Evolutionary conservation across 2,113 vertebrate species (phyloP), one percentile per base, ranked within the genome.

Genomic region (Pogonocichla stellata): DNA sequence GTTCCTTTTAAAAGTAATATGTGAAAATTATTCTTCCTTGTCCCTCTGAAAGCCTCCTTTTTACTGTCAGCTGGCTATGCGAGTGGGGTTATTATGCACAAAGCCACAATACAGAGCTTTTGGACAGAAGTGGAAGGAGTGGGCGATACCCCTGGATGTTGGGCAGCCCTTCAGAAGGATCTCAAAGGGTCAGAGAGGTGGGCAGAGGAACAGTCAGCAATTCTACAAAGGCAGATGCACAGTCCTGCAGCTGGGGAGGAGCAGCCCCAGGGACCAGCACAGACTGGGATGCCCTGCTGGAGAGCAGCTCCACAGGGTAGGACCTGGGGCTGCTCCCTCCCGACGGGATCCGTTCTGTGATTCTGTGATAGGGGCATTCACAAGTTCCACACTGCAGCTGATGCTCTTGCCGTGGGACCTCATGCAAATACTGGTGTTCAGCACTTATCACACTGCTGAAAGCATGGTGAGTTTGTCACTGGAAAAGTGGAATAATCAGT

Each of bases 401-500:
- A 42, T 45, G 25, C 34, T 40, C 47, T 1, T 0, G 24, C 9
- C 17, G 50, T 15, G 42, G 60, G 64, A 54, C 54, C 24, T 66
- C 43, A 2, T 3, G 5, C 9, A 10, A 2, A 1, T 1, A 3
- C 42, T 54, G 15, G 33, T 33, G 24, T n/a, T 36, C 69, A 57
- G 23, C 71, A 56, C 51, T 50, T 19, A 8, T 28, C 12, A 5
- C 10, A 2, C 5, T 18, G 70, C 43, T 81, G 31, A 34, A 75
- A 19, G 29, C 47, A 47, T 22, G 5, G 19, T 19, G 20, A 75
- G 10, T 42, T 72, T 80, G 50, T 67, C 34, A 47, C 10, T 33
- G 65, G 45, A 90, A 78, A 14, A 9, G 25, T 38, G 29, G 48
- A 66, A 24, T 66, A 33, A 43, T 66, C 14, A 18, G 53, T 38